Evolutionary conservation across 1,140 invertebrate genomes (phyloP).

Genomic region (Solenopsis invicta): DNA sequence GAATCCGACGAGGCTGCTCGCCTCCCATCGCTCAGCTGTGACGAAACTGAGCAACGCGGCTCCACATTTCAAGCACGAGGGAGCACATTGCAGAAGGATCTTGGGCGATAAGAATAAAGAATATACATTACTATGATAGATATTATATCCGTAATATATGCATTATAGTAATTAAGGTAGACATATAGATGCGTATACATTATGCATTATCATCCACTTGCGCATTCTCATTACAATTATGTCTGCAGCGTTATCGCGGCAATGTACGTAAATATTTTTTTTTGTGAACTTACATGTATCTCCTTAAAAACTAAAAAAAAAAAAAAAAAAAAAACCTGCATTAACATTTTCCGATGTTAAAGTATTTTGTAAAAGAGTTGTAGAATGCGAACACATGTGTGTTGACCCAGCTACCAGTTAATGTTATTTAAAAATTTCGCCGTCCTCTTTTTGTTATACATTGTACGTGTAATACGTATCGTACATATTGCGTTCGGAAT

Average conservation of each 20-base stretch:
- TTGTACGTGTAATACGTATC: background rate
- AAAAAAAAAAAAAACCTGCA: too few species aligned
- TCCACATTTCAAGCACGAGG: constrained; percentile 17
- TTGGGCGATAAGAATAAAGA: background rate
- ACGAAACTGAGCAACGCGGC: constrained; percentile 60
- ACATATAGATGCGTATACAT: constrained; percentile 17
- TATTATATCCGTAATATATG: constrained; percentile 1
- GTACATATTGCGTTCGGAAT: background rate
- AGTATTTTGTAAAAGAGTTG: background rate
- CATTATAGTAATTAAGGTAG: constrained; percentile 4
- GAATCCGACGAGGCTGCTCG: constrained; percentile 67
- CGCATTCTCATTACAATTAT: background rate
- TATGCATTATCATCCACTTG: background rate
- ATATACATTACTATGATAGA: constrained; percentile 4
- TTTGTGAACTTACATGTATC: background rate
- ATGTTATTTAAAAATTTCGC: background rate
- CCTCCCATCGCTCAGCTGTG: constrained; percentile 66
- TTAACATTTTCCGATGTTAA: background rate
- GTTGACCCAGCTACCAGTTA: background rate
- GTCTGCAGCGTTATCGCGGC: background rate
- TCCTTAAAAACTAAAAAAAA: background rate
- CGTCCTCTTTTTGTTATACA: too few species aligned
- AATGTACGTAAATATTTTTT: background rate
- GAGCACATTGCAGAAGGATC: background rate
- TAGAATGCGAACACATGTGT: background rate